Base-by-base conservation (phyloP, 2,888 invertebrate species). In the Drosophila testacea region DNA sequence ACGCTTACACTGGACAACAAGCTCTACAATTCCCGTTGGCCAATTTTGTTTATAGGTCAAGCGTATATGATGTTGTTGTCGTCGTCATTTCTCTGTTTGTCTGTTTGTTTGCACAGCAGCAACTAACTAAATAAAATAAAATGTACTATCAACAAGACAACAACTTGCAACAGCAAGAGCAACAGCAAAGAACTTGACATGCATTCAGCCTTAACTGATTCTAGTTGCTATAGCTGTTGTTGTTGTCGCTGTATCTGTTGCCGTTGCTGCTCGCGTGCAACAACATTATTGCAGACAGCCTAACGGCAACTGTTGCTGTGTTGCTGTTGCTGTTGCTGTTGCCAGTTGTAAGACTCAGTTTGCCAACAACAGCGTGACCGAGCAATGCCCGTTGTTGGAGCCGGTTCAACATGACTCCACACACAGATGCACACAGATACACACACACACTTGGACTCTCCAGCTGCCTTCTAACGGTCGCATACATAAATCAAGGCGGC, bases 21-120 rank as follows among this genome's bases (percentile, higher is more conserved):
- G 52, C 64, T 56, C 64, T 52, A 68, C 73, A 73, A 73, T 81
- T 86, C 86, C 87, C 79, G 86, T 86, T 88, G 86, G 81, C 83
- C 82, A 88, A 88, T 88, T 82, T 79, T 72, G 78, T 79, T 86
- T 84, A 81, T 86, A 50, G 88, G 88, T 88, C 88, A 85, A 77
- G 80, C 83, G 76, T 69, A 77, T 79, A 54, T 73, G 67, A 36
- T 39, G 39, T 61, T 32, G 44, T 44, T 52, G 38, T 38, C 32
- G 38, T 38, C 32, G 55, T 56, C 60, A 52, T 59, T 63, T 69
- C 66, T 68, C 69, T 69, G 22, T 22, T 22, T 22, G 69, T 69
- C 65, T 42, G 73, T 56, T 39, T 65, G 61, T 77, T 74, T 72
- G 64, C 65, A 46, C 71, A 75, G 70, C 72, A 75, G 73, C 68